Conservation (phyloP, 2,113 vertebrate genomes). For the Oriolus oriolus region DNA sequence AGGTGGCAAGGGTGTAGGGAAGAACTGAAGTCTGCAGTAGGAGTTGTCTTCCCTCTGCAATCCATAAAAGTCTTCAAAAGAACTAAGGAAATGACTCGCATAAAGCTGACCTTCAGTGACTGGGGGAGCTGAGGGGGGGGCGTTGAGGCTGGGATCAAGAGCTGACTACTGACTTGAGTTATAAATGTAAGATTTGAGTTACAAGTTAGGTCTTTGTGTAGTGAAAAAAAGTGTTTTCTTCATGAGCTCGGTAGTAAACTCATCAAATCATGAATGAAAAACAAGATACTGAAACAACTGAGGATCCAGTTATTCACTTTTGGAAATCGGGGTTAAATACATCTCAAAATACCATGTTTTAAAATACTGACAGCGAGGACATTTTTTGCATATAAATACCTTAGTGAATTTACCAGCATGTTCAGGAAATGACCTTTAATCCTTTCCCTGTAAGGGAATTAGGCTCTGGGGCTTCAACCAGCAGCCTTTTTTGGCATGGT, state of each 20-base stretch:
- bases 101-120: neutral
- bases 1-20: neutral
- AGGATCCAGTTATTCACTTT: neutral
- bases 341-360: neutral
- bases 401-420: neutral
- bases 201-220: neutral
- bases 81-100: neutral
- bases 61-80: neutral
- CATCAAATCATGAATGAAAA: neutral
- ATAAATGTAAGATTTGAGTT: neutral
- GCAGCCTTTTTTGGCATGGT: neutral
- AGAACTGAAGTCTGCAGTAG: neutral
- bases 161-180: neutral
- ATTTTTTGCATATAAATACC: neutral
- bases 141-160: neutral
- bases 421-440: neutral
- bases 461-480: neutral
- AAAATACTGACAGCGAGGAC: neutral
- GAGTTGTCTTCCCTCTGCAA: neutral
- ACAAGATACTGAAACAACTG: neutral
- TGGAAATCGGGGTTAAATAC: neutral
- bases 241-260: neutral
- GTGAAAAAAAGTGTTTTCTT: neutral
- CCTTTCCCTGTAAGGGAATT: neutral
- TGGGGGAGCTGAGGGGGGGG: fast-evolving